Conservation (phyloP, 2,888 invertebrate species). For the Chymomyza fuscimana region DNA sequence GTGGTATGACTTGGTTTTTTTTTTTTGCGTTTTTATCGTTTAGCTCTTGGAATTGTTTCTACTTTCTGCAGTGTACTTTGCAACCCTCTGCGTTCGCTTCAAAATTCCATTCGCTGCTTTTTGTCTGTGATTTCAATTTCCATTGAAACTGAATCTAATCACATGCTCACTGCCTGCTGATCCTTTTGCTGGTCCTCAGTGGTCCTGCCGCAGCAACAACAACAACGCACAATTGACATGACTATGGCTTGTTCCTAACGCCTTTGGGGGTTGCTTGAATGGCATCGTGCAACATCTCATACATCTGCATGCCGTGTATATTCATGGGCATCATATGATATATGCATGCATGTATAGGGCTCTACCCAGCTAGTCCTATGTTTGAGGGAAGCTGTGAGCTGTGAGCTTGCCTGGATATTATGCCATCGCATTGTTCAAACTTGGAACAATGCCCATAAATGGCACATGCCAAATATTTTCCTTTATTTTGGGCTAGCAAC, state of each 20-base stretch:
- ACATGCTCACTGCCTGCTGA: conserved; percentile 50
- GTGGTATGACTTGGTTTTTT: neutral
- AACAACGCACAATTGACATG: conserved; percentile 22
- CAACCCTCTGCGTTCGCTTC: conserved; percentile 24
- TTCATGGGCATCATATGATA: conserved; percentile 11
- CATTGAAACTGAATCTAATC: conserved; percentile 78
- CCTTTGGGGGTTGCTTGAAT: conserved; percentile 59
- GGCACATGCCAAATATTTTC: conserved; percentile 73
- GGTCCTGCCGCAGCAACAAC: conserved; percentile 13
- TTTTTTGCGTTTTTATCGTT: conserved; percentile 34
- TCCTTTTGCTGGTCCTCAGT: conserved; percentile 15
- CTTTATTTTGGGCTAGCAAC: neutral
- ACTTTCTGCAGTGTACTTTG: conserved; percentile 13
- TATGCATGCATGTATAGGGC: conserved; percentile 7
- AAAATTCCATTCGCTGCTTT: conserved; percentile 19
- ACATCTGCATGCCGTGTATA: conserved; percentile 52
- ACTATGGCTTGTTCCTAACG: conserved; percentile 14
- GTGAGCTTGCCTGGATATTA: conserved; percentile 54
- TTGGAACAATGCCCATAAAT: conserved; percentile 69
- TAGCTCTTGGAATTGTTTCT: conserved; percentile 22
- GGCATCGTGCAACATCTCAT: conserved; percentile 40
- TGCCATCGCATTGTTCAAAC: conserved; percentile 62
- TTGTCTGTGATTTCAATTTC: conserved; percentile 74
- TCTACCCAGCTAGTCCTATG: neutral
- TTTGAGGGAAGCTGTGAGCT: neutral